Base-by-base conservation (phyloP, 2,113 vertebrate species). In the Grallaria varia region DNA sequence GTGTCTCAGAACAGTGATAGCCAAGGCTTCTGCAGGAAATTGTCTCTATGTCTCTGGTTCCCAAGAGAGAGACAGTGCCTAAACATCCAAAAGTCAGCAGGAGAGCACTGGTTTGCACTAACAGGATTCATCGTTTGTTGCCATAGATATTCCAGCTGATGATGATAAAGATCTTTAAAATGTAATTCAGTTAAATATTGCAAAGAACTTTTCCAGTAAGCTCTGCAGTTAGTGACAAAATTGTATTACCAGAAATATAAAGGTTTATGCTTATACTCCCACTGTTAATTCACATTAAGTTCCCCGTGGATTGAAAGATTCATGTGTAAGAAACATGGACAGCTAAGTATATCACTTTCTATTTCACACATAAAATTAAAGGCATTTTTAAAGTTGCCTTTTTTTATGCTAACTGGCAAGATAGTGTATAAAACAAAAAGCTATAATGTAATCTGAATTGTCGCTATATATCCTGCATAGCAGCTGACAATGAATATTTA, bases 161-260 rank as follows among this genome's bases (percentile, higher is more conserved):
- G 66, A 56, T 91, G 88, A 69, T 35, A 78, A 91, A 93, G 59
- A 59, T 53, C 81, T 95, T 96, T 91, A 91, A 94, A 87, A 84
- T 79, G 39, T 82, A 95, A 93, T 94, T 81, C 52, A 92, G 72
- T 95, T 93, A 97, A 96, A 95, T 92, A 93, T 75, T 94, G 69
- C 77, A 59, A 91, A 94, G 84, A 87, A 72, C 58, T 86, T 94
- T 97, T 91, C 86, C 79, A 71, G 75, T 96, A 91, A 97, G 75
- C 76, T 4, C 76, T 4, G 7, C 72, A 81, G 72, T 84, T 67
- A 72, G 31, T 7, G 64, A 62, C 44, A 74, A 78, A 82, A 83
- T 86, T 67, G 66, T 47, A 63, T 83, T 93, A 42, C 81, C 45
- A 85, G 89, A 81, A 96, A 76, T 59, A 33, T 19, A 71, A 85